phyloP scores from a whole-genome alignment of 1,140 invertebrate species.

The Brachionus koreanus region DNA sequence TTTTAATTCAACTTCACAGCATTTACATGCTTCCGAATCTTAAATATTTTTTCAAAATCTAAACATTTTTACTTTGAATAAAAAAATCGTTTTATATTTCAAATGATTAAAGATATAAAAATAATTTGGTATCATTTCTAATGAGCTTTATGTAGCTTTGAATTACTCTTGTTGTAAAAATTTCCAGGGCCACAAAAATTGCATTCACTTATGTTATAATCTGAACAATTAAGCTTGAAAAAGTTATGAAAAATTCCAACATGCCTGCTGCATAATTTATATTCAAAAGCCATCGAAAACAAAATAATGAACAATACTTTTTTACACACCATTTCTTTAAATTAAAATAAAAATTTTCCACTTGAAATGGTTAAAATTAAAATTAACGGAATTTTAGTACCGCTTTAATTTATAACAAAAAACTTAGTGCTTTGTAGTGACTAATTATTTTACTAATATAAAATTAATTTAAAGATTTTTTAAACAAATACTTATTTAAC shows the following conservation, averaged over 20 bases:
- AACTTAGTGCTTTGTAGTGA: not conserved
- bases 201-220: not conserved
- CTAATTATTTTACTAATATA: not conserved
- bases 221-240: conserved; percentile 9
- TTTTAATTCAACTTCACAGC: not conserved
- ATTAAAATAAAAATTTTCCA: not conserved
- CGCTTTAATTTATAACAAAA: not conserved
- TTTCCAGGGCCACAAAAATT: conserved; percentile 35
- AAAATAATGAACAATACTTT: not conserved
- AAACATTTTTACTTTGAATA: not conserved
- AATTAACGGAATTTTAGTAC: not conserved
- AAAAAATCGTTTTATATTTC: not conserved
- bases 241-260: not conserved
- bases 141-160: not conserved
- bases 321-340: not conserved
- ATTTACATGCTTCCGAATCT: conserved; percentile 1
- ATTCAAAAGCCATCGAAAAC: not conserved
- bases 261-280: not conserved
- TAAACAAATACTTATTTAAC: not conserved
- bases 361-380: not conserved
- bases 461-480: not conserved
- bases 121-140: not conserved
- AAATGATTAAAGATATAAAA: not conserved
- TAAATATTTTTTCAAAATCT: not conserved
- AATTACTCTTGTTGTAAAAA: conserved; percentile 29